These are phyloP conservation scores for Cepaea nemoralis DNA, from an alignment of 1,140 invertebrate genomes.

Conservation along the genomic window DNA sequence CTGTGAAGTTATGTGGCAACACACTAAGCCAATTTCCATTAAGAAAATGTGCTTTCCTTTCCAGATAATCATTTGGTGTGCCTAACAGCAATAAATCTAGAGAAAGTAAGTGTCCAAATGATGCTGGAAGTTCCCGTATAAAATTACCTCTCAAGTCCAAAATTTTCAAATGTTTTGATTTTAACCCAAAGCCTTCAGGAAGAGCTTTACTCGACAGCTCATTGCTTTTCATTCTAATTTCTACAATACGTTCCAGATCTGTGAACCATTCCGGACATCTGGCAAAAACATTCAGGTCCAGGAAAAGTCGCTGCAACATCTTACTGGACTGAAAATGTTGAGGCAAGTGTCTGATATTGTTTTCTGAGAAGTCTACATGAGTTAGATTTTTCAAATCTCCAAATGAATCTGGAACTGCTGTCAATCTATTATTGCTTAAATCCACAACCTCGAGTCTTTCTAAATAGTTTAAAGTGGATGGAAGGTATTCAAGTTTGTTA, in stretches of 20 bases:
- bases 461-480: constrained; percentile 13
- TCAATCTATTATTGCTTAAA: constrained; percentile 7
- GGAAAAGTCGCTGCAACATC: background rate
- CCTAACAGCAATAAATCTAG: constrained; percentile 3
- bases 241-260: background rate
- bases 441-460: background rate
- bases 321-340: background rate
- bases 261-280: constrained; percentile 16
- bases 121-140: background rate
- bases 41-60: background rate
- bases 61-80: background rate
- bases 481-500: constrained; percentile 9
- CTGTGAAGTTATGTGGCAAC: background rate
- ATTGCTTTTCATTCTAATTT: constrained; percentile 14
- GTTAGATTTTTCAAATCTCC: constrained; percentile 18
- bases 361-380: constrained; percentile 25
- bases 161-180: background rate
- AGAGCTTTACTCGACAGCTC: background rate
- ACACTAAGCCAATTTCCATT: constrained; percentile 16
- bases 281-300: constrained; percentile 12
- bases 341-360: constrained; percentile 5
- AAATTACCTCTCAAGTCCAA: constrained; percentile 27
- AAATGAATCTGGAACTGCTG: constrained; percentile 5
- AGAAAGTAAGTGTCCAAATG: background rate
- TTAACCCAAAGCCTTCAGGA: constrained; percentile 7